Conservation (phyloP, 2,797 vertebrate genomes). For the Pangasius mekongensis region DNA sequence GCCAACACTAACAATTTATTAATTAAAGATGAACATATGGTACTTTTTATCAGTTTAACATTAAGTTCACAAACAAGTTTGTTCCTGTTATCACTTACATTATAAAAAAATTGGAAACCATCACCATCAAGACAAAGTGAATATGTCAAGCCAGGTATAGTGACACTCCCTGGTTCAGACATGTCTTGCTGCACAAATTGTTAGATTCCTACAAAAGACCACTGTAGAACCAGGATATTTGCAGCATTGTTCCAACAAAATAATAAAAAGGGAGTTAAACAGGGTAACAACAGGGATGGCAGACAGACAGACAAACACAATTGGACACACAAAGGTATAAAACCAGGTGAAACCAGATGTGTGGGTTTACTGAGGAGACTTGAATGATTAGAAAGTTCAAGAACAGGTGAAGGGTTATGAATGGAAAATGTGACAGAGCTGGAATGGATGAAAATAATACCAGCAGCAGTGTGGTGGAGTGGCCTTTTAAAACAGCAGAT, state of each 20-base stretch:
- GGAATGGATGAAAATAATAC: constrained; percentile 62
- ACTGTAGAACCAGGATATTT: too few relatives aligned
- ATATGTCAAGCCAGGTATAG: neutral
- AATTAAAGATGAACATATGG: neutral
- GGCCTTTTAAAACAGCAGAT: constrained; percentile 58
- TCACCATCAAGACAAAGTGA: neutral
- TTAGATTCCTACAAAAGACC: neutral
- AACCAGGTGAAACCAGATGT: neutral
- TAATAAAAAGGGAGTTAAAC: neutral
- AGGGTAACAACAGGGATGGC: neutral
- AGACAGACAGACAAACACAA: neutral
- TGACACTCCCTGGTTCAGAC: neutral
- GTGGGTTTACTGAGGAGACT: neutral
- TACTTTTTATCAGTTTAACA: neutral
- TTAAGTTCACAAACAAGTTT: too few relatives aligned
- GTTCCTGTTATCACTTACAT: neutral
- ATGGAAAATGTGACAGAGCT: constrained; percentile 56
- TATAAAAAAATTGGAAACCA: neutral
- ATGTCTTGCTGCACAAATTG: neutral
- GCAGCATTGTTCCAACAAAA: neutral
- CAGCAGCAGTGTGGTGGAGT: constrained; percentile 3
- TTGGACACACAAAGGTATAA: neutral
- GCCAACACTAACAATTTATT: neutral
- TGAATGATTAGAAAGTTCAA: constrained; percentile 17
- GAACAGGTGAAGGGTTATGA: constrained; percentile 26